Percentiles rank a stretch among this genome's conserved stretches.
Conservation (phyloP, 2,888 invertebrate species). For the Drepana falcataria region DNA sequence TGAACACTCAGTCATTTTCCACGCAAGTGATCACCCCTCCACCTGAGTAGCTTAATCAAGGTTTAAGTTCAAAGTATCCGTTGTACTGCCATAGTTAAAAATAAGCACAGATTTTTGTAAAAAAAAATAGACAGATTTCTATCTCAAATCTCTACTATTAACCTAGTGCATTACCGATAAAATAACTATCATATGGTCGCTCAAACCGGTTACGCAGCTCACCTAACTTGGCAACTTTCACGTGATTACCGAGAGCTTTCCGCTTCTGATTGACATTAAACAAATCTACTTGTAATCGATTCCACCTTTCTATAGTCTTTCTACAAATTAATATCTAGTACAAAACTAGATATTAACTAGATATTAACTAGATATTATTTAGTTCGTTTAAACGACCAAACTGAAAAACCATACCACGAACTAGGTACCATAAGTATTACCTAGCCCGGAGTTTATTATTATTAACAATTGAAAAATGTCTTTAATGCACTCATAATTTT, state of each 20-base stretch:
- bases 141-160: constrained; percentile 24
- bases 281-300: neutral
- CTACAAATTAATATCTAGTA: too few species aligned
- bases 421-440: too few species aligned
- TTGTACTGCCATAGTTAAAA: too few species aligned
- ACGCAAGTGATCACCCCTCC: constrained; percentile 49
- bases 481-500: too few species aligned
- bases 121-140: neutral
- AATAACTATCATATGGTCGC: constrained; percentile 43
- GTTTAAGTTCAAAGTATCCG: constrained; percentile 27
- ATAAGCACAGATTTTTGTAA: too few species aligned
- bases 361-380: too few species aligned
- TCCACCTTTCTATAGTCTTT: neutral
- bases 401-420: too few species aligned
- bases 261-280: constrained; percentile 18
- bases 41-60: constrained; percentile 42
- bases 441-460: too few species aligned
- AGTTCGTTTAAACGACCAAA: too few species aligned
- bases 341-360: too few species aligned
- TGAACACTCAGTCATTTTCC: constrained; percentile 56
- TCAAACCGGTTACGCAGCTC: constrained; percentile 48
- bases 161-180: constrained; percentile 48
- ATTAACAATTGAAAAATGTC: too few species aligned
- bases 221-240: constrained; percentile 60
- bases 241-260: constrained; percentile 38